Evolutionary conservation across 2,888 invertebrate species (phyloP), one percentile per base, ranked within the genome.

Genomic region (Eilema depressum): DNA sequence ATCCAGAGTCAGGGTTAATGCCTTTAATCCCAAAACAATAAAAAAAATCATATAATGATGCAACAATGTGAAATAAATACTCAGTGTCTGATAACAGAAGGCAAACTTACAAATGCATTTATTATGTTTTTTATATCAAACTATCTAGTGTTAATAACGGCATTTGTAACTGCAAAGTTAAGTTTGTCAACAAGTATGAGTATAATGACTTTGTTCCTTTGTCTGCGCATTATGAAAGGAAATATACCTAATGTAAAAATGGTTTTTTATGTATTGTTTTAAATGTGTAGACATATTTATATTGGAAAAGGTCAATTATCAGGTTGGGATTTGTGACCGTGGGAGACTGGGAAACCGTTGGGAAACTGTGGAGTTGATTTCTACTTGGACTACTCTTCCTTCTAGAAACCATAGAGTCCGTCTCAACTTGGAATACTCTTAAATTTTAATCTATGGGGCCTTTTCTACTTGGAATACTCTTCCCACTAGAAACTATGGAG

Each of bases 131-230:
- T 82, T 68, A 76, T 70, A 73, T 83, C 82, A 85, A 87, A 73
- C 56, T 78, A 70, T 69, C 68, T 68, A 30, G 77, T 76, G 75
- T 63, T 63, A 74, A 70, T 68, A 33, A 8, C 64, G 70, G 71
- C 71, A 28, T 60, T 26, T 69, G 26, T 69, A 73, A 74, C 78
- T 75, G 78, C 66, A 82, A 78, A 80, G 76, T 20, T 81, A 86
- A 81, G 70, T 82, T 88, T 76, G 82, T 82, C 69, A 63, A 66
- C 60, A 20, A 71, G 69, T 70, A 70, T 30, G 53, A 73, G 86
- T 85, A 82, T 83, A 86, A 83, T 83, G 83, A 84, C 87, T 82
- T 81, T 67, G 72, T 80, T 81, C 75, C 80, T 83, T 85, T 84
- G 83, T 85, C 76, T 68, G 53, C 53, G n/a, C n/a, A 73, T 71